phyloP scores from a whole-genome alignment of 1,140 invertebrate genomes.

The Varroa destructor region DNA sequence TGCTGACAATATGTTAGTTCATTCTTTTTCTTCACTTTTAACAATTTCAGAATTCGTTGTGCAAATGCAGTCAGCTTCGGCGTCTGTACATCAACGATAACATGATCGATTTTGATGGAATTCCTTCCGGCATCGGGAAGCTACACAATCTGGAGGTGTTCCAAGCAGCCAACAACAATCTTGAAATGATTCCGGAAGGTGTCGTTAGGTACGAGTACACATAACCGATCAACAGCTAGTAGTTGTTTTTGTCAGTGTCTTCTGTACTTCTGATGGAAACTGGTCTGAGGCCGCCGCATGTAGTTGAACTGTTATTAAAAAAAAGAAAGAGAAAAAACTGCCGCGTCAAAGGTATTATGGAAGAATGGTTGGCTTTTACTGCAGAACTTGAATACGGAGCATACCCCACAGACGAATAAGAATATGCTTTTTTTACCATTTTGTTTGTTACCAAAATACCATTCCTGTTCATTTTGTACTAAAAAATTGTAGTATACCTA shows the following conservation, averaged over 20 bases:
- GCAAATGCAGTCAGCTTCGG: slow-evolving; percentile 68
- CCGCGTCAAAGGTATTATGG: too few relatives aligned
- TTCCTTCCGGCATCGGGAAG: slow-evolving; percentile 94
- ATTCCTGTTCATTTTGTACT: too few relatives aligned
- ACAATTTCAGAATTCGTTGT: slow-evolving; percentile 51
- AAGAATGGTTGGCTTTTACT: too few relatives aligned
- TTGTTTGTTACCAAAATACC: too few relatives aligned
- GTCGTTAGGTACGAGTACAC: slow-evolving; percentile 57
- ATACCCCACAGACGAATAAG: too few relatives aligned
- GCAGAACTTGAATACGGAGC: too few relatives aligned
- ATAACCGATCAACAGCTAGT: slow-evolving; percentile 29
- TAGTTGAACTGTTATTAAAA: too few relatives aligned
- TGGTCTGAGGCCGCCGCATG: too few relatives aligned
- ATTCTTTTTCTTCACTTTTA: slow-evolving; percentile 24
- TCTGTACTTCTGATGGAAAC: slow-evolving; percentile 16
- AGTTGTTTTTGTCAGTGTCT: not conserved
- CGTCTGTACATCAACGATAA: slow-evolving; percentile 89
- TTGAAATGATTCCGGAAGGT: slow-evolving; percentile 98
- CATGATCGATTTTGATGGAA: slow-evolving; percentile 87
- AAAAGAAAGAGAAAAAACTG: too few relatives aligned
- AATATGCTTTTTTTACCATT: too few relatives aligned
- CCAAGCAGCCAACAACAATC: slow-evolving; percentile 83
- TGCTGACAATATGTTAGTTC: not conserved
- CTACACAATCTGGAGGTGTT: slow-evolving; percentile 83
- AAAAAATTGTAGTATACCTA: too few relatives aligned